Percentiles rank a stretch among this genome's conserved stretches.
Evolutionary conservation across 1,140 invertebrate species (phyloP).

Genomic region (Aphelenchoides fujianensis): DNA sequence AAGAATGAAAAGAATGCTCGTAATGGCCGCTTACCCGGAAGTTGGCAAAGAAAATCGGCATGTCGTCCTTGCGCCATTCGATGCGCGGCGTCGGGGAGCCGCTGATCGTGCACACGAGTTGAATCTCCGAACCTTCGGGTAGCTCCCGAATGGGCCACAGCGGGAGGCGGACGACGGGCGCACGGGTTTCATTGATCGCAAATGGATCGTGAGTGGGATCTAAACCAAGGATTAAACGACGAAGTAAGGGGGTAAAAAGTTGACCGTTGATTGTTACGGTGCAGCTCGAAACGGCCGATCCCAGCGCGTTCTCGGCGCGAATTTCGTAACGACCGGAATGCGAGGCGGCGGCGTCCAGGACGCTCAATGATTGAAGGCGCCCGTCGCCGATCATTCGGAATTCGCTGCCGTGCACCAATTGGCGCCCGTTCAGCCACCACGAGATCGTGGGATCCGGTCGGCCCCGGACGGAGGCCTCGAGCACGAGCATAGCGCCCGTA

Average conservation of each 20-base stretch:
- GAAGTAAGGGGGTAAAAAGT: neutral
- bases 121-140: slow-evolving; percentile 48
- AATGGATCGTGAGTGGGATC: neutral
- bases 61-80: slow-evolving; percentile 48
- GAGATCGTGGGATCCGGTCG: slow-evolving; percentile 24
- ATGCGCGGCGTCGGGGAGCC: slow-evolving; percentile 51
- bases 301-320: slow-evolving; percentile 77
- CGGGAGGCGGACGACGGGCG: slow-evolving; percentile 48
- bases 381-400: slow-evolving; percentile 43
- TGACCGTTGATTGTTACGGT: slow-evolving; percentile 40
- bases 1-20: too few species aligned
- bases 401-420: slow-evolving; percentile 38
- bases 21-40: slow-evolving; percentile 28
- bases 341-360: slow-evolving; percentile 81
- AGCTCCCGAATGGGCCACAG: slow-evolving; percentile 46
- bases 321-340: slow-evolving; percentile 86
- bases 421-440: slow-evolving; percentile 47
- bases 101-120: slow-evolving; percentile 52
- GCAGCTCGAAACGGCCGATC: slow-evolving; percentile 68
- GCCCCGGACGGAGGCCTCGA: neutral
- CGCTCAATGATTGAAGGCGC: slow-evolving; percentile 61
- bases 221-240: neutral
- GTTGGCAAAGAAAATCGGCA: slow-evolving; percentile 31
- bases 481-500: neutral
- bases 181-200: slow-evolving; percentile 20